phyloP scores from a whole-genome alignment of 1,140 invertebrate species.

The Diabrotica undecimpunctata region DNA sequence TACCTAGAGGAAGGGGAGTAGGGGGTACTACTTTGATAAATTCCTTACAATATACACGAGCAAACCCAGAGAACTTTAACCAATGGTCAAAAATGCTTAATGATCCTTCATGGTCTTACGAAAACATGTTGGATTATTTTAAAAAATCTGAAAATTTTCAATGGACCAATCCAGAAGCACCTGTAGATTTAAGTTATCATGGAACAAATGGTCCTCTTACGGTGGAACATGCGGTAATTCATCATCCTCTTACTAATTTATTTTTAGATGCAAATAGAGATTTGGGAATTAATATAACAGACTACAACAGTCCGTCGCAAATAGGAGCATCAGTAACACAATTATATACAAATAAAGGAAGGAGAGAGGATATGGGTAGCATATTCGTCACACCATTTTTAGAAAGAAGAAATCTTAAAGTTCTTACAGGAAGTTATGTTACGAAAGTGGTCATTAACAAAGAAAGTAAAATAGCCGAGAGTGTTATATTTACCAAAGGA shows the following conservation, averaged over 20 bases:
- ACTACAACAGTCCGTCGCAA: conserved; percentile 47
- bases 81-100: conserved; percentile 57
- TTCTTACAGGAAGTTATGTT: conserved; percentile 48
- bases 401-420: conserved; percentile 52
- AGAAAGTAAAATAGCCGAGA: conserved; percentile 55
- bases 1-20: conserved; percentile 49
- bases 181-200: conserved; percentile 13
- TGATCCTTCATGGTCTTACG: conserved; percentile 61
- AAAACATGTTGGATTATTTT: conserved; percentile 58
- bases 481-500: conserved; percentile 54
- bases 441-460: conserved; percentile 55
- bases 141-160: conserved; percentile 51
- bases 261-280: conserved; percentile 56
- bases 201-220: conserved; percentile 11
- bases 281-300: conserved; percentile 53
- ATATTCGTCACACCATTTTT: conserved; percentile 53
- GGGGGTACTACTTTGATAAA: conserved; percentile 68
- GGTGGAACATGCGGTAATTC: conserved; percentile 14
- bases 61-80: conserved; percentile 66
- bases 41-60: conserved; percentile 70
- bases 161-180: background rate
- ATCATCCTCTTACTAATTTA: conserved; percentile 39
- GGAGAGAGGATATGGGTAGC: conserved; percentile 55
- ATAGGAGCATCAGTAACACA: conserved; percentile 48
- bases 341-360: conserved; percentile 51